Evolutionary conservation across 2,113 vertebrate species (phyloP).

Genomic region (Silurus glanis): DNA sequence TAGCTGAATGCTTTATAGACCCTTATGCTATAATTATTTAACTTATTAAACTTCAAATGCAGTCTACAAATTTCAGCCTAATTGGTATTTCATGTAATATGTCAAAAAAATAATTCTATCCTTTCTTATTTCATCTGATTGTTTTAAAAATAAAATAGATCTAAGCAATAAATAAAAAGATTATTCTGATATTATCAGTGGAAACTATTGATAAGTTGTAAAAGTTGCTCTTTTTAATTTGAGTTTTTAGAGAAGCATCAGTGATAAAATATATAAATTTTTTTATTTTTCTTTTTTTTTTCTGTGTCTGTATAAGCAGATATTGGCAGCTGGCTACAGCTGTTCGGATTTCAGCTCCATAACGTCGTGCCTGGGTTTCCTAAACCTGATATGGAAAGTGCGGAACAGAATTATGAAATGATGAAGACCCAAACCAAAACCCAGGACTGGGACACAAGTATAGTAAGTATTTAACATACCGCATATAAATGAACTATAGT

Average conservation of each 20-base stretch:
- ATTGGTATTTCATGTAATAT: background rate
- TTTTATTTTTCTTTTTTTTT: no score
- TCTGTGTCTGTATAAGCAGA: conserved; percentile 69
- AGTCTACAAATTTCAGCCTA: background rate
- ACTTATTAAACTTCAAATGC: background rate
- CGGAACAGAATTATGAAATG: conserved; percentile 90
- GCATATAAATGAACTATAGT: background rate
- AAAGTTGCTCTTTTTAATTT: background rate
- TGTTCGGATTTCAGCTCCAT: conserved; percentile 97
- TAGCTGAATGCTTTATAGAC: background rate
- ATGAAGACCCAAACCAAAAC: conserved; percentile 91
- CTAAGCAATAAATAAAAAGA: no score
- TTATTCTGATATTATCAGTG: background rate
- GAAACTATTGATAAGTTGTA: background rate
- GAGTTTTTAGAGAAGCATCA: background rate
- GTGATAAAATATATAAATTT: background rate
- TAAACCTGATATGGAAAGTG: conserved; percentile 84
- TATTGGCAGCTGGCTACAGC: conserved; percentile 93
- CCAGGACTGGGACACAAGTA: conserved; percentile 95
- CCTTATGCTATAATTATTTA: background rate
- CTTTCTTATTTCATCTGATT: no score
- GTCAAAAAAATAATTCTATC: no score
- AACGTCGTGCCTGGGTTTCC: conserved; percentile 95
- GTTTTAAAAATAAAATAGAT: no score
- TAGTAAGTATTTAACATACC: conserved; percentile 71